A percentile compares a stretch with the other conserved stretches of the same genome.
Evolutionary conservation across 30 jellyfish, hydroid and myxozoan species (phyloP).

Genomic region (Hydractinia symbiolongicarpus): DNA sequence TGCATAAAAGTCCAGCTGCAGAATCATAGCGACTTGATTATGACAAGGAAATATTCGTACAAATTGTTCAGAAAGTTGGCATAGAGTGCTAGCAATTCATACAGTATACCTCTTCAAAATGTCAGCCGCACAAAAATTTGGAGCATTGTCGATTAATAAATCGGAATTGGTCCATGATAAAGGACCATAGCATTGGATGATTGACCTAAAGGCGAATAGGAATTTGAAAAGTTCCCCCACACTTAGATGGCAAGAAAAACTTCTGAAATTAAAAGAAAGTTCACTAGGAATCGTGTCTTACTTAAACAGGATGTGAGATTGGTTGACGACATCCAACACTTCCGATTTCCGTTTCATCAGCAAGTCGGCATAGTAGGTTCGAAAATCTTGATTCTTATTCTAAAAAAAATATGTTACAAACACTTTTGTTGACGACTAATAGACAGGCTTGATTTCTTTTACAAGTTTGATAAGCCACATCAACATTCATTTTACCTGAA

Average conservation of each 20-base stretch:
- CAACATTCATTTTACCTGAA: too few relatives aligned
- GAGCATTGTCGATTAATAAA: background rate
- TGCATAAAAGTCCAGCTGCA: too few relatives aligned
- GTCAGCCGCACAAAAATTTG: background rate
- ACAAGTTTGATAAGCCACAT: too few relatives aligned
- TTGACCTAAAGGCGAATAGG: background rate
- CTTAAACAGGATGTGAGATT: background rate
- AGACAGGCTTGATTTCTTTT: too few relatives aligned
- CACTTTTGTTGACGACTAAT: too few relatives aligned
- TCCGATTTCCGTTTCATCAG: conserved; percentile 1
- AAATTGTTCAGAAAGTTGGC: background rate
- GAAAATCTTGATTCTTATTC: background rate
- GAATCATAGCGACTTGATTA: too few relatives aligned
- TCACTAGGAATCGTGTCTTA: background rate
- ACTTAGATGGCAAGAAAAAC: background rate
- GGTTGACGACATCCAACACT: background rate
- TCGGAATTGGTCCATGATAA: conserved; percentile 12
- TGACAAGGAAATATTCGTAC: too few relatives aligned
- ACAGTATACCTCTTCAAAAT: background rate
- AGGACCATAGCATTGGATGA: background rate
- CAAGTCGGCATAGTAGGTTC: background rate
- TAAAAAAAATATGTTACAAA: background rate
- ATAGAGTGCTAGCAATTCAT: background rate
- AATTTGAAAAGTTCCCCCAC: background rate
- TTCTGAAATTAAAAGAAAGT: background rate